These are phyloP conservation scores for Oscarella lobularis DNA, from an alignment of 37 sponge, comb jelly and placozoan genomes.

Conservation along the genomic window DNA sequence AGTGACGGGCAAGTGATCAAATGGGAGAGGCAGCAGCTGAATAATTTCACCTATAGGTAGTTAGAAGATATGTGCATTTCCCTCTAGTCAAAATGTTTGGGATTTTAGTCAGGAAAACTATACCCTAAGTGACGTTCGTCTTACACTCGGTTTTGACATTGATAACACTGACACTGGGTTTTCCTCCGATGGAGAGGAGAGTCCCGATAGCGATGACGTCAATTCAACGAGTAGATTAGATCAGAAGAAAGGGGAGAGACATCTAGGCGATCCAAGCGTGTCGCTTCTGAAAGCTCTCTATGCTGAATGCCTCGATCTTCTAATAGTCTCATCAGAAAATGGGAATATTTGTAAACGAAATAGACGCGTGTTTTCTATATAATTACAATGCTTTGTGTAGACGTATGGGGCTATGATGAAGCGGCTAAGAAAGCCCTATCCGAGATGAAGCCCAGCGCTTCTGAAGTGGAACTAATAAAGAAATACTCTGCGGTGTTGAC, in stretches of 20 bases:
- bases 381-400: constrained; percentile 12
- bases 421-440: constrained; percentile 15
- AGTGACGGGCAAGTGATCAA: constrained; percentile 32
- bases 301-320: constrained; percentile 41
- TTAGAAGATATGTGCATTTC: no score
- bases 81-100: no score
- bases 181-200: no score
- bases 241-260: constrained; percentile 9
- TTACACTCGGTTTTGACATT: no score
- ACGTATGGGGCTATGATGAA: constrained; percentile 68
- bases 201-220: no score
- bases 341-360: constrained; percentile 67
- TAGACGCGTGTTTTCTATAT: background rate
- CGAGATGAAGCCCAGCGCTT: constrained; percentile 12
- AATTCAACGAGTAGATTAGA: background rate
- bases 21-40: constrained; percentile 69
- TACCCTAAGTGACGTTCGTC: background rate
- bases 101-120: background rate
- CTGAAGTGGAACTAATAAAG: background rate
- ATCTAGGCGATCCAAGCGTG: no score
- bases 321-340: constrained; percentile 41
- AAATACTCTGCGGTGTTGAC: no score
- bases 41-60: constrained; percentile 37
- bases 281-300: constrained; percentile 36
- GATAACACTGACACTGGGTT: no score